Conservation (phyloP, 2,113 vertebrate genomes). For the Edolisoma coerulescens region DNA sequence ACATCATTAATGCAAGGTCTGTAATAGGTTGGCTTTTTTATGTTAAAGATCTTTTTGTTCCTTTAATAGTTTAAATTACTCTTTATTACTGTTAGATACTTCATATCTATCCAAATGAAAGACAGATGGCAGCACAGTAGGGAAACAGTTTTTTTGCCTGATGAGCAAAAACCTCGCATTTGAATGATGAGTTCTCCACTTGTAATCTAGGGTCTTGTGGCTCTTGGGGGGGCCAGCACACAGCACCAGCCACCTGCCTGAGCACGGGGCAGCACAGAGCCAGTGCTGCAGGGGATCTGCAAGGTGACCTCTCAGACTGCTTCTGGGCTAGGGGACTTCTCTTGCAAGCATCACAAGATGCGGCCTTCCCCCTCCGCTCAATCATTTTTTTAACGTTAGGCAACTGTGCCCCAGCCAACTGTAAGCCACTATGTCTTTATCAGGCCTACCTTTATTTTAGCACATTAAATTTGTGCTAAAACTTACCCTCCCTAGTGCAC, state of each 20-base stretch:
- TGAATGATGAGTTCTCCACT: neutral
- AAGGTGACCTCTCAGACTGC: neutral
- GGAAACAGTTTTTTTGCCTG: neutral
- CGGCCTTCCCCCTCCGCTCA: neutral
- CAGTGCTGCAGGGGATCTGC: neutral
- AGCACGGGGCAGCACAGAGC: neutral
- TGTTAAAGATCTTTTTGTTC: neutral
- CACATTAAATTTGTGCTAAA: neutral
- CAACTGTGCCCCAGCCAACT: neutral
- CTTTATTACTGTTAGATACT: neutral
- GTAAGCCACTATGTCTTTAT: neutral
- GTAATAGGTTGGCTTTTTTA: neutral
- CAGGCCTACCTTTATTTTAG: neutral
- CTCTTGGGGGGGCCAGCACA: neutral
- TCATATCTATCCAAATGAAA: neutral
- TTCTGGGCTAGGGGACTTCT: neutral
- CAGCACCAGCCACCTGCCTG: neutral
- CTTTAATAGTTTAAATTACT: neutral
- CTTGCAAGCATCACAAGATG: neutral
- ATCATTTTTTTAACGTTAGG: neutral
- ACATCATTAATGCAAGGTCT: neutral
- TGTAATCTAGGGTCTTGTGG: rapidly evolving
- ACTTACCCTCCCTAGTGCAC: neutral
- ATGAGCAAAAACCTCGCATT: neutral
- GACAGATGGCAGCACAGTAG: neutral